Percentiles rank a stretch among this genome's conserved stretches.
Conservation (phyloP, 2,797 vertebrate species). For the Sparidentex hasta region DNA sequence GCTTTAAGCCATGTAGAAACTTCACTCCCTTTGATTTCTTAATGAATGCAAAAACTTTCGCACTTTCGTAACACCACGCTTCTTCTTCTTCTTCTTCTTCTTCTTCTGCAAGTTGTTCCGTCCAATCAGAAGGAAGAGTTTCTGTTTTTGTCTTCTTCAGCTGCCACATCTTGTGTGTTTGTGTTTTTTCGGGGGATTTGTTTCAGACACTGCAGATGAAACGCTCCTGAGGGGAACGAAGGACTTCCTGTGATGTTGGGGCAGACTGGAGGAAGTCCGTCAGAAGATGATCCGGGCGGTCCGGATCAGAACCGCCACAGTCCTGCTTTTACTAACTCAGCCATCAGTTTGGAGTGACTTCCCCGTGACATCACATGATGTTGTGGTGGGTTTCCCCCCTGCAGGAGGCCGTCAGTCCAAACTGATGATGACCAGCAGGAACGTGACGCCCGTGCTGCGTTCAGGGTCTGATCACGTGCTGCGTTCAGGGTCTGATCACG, state of each 20-base stretch:
- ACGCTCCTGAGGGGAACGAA: background rate
- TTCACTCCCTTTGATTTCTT: conserved; percentile 69
- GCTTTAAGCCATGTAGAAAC: conserved; percentile 85
- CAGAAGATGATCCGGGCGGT: no score
- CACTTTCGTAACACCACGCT: conserved; percentile 76
- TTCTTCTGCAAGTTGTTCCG: conserved; percentile 49
- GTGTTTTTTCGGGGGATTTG: background rate
- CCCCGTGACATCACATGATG: no score
- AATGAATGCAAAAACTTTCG: conserved; percentile 70
- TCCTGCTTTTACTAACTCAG: background rate
- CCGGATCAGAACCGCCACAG: background rate
- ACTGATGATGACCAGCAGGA: background rate
- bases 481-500: no score
- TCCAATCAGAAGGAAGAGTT: conserved; percentile 52
- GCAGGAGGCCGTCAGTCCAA: background rate
- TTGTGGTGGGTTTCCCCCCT: background rate
- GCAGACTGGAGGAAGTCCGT: background rate
- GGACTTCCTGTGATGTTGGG: background rate
- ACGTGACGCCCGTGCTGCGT: conserved; percentile 33
- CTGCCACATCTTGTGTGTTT: conserved; percentile 28
- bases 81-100: conserved; percentile 43
- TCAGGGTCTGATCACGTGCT: conserved; percentile 21
- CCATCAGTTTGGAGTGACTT: background rate
- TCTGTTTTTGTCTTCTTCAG: conserved; percentile 24
- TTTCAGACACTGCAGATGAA: conserved; percentile 37